phyloP scores from a whole-genome alignment of 2,888 invertebrate species.

The Eremobia ochroleuca region DNA sequence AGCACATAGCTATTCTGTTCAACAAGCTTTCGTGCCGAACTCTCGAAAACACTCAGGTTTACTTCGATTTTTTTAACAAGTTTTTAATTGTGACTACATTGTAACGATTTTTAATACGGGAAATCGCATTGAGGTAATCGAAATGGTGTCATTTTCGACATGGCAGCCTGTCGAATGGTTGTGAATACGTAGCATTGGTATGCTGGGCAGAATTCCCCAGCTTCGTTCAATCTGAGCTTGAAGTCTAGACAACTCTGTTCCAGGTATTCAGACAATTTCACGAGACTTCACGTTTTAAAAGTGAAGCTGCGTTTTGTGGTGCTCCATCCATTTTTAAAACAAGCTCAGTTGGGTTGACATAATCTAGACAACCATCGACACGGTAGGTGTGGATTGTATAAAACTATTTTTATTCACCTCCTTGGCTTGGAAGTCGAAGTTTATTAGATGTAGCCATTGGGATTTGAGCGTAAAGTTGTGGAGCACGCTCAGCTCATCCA shows the following conservation, averaged over 20 bases:
- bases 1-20: background rate
- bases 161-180: background rate
- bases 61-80: background rate
- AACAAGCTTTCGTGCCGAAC: background rate
- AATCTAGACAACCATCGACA: background rate
- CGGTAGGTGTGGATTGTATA: background rate
- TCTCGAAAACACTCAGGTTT: background rate
- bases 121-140: background rate
- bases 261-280: background rate
- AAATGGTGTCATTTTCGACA: background rate
- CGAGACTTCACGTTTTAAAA: background rate
- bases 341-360: background rate
- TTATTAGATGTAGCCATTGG: conserved; percentile 96
- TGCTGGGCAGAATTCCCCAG: background rate
- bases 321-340: too few species aligned
- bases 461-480: conserved; percentile 96
- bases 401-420: conserved; percentile 83
- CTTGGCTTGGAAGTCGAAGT: conserved; percentile 94
- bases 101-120: background rate
- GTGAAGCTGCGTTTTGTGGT: background rate
- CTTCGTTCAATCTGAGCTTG: background rate
- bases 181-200: background rate
- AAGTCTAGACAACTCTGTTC: background rate
- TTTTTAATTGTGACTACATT: background rate
- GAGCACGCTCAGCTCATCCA: conserved; percentile 93